phyloP scores from a whole-genome alignment of 2,797 vertebrate species.

The Pseudocheirus occidentalis region DNA sequence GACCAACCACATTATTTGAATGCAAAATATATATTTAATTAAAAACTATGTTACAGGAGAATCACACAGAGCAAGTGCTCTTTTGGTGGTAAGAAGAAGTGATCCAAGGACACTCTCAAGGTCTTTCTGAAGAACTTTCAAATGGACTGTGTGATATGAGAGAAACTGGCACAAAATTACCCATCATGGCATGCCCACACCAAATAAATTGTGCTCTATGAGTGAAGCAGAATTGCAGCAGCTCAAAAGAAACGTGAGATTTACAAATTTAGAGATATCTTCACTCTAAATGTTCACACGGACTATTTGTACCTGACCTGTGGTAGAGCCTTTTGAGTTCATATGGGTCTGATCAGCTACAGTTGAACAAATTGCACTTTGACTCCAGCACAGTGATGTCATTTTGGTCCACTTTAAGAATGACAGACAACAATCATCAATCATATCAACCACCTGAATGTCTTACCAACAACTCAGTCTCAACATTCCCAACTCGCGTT shows the following conservation, averaged over 20 bases:
- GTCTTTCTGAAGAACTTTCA: not conserved
- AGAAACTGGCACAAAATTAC: not conserved
- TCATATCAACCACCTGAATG: not conserved
- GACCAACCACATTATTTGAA: not conserved
- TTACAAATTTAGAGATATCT: not conserved
- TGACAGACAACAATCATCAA: not conserved
- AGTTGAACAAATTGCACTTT: not conserved
- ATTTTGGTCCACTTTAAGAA: not conserved
- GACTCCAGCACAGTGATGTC: not conserved
- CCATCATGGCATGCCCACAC: not conserved
- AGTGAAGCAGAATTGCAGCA: not conserved
- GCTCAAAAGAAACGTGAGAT: not conserved
- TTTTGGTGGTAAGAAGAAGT: not conserved
- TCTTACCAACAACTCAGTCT: not conserved
- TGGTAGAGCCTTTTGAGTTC: not conserved
- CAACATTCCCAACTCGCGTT: not conserved
- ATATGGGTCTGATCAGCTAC: not conserved
- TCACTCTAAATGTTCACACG: not conserved
- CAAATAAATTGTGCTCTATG: not conserved
- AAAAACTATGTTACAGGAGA: not conserved
- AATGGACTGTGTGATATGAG: not conserved
- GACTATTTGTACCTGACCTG: not conserved
- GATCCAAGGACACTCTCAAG: not conserved
- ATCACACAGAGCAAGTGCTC: not conserved
- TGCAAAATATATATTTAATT: not conserved